Evolutionary conservation across 2,113 vertebrate species (phyloP).

Genomic region (Erythrocercus mccallii): DNA sequence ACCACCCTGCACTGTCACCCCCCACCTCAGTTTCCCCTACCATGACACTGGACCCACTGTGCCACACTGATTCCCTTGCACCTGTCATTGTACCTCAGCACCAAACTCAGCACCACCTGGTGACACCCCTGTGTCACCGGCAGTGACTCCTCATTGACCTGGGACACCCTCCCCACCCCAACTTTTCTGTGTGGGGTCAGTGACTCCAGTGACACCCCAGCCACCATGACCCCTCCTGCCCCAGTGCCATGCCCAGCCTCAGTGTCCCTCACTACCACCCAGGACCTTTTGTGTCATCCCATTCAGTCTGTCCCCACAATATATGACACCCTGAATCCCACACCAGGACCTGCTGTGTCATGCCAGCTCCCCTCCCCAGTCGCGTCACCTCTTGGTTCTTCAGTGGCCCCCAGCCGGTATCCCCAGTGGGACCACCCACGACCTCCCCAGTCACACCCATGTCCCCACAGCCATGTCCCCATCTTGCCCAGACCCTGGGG

Average conservation of each 20-base stretch:
- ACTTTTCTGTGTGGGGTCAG: not conserved
- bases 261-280: not conserved
- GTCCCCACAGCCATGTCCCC: not conserved
- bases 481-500: not conserved
- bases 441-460: not conserved
- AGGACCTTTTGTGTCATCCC: not conserved
- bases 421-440: not conserved
- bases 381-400: not conserved
- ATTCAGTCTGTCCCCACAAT: not conserved
- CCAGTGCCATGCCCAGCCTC: not conserved
- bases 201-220: not conserved
- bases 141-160: not conserved
- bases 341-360: not conserved
- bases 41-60: not conserved
- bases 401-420: not conserved
- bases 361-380: not conserved
- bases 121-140: not conserved
- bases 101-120: not conserved
- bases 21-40: not conserved
- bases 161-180: not conserved
- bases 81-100: not conserved
- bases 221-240: not conserved
- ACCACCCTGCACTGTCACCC: not conserved
- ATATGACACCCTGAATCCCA: fast-evolving
- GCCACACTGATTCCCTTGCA: not conserved